Percentiles rank a stretch among this genome's conserved stretches.
These are phyloP conservation scores for Perodicticus potto DNA, from an alignment of 2,797 vertebrate genomes.

Conservation along the genomic window DNA sequence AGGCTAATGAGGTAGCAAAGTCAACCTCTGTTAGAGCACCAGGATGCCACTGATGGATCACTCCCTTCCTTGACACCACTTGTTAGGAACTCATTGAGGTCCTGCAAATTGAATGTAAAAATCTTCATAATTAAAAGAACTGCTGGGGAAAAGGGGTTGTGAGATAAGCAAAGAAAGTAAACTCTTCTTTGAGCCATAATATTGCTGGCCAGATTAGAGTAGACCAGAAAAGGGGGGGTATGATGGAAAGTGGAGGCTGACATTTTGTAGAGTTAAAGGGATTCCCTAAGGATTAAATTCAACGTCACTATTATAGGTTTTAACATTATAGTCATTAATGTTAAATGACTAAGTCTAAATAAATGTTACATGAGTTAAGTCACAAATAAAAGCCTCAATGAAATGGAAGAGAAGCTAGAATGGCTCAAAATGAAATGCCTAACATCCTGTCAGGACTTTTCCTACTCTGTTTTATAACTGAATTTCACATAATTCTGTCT, in stretches of 20 bases:
- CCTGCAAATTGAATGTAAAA: slow-evolving; percentile 13
- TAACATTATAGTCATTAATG: slow-evolving; percentile 23
- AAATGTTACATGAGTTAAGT: slow-evolving; percentile 24
- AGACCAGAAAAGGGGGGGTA: neutral
- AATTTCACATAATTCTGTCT: slow-evolving; percentile 17
- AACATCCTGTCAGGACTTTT: neutral
- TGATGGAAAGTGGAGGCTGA: neutral
- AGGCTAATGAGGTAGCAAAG: neutral
- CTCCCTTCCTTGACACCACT: neutral
- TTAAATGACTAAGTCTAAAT: slow-evolving; percentile 43
- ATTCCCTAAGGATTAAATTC: slow-evolving; percentile 25
- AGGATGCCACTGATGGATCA: neutral
- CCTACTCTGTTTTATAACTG: neutral
- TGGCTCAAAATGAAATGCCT: slow-evolving; percentile 27
- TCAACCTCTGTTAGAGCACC: neutral
- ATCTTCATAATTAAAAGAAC: slow-evolving; percentile 21
- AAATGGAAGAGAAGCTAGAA: slow-evolving; percentile 4
- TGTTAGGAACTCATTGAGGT: neutral
- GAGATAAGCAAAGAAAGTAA: neutral
- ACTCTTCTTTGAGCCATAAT: neutral
- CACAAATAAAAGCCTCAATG: slow-evolving; percentile 33
- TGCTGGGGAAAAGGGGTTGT: neutral
- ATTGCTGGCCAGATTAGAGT: neutral
- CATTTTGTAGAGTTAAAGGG: neutral
- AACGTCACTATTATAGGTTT: neutral